Evolutionary conservation across 1,140 invertebrate genomes (phyloP).

Genomic region (Drosophila virilis): DNA sequence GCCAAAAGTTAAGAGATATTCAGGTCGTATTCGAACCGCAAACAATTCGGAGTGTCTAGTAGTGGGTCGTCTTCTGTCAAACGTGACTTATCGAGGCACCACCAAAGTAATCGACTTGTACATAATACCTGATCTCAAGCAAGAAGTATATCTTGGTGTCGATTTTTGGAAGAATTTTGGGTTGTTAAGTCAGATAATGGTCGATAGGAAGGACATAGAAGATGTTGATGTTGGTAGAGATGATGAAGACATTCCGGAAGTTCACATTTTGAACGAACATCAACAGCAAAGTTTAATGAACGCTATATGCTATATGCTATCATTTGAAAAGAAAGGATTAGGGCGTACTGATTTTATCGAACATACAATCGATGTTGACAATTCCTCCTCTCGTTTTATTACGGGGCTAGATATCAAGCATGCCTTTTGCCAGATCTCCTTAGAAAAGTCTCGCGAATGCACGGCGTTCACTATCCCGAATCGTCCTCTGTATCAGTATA

Average conservation of each 20-base stretch:
- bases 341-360: conserved; percentile 15
- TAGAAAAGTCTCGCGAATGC: not conserved
- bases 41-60: conserved; percentile 11
- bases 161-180: no score
- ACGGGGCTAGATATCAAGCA: no score
- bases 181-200: not conserved
- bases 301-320: not conserved
- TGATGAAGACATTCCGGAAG: conserved; percentile 8
- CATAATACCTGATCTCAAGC: not conserved
- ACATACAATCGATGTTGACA: conserved; percentile 19
- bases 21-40: conserved; percentile 17
- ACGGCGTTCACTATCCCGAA: conserved; percentile 37
- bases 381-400: no score
- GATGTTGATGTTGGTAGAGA: not conserved
- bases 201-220: not conserved
- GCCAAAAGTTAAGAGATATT: conserved; percentile 8
- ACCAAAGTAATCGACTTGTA: not conserved
- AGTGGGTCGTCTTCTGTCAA: conserved; percentile 5
- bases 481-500: conserved; percentile 66
- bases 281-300: not conserved
- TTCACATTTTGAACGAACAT: conserved; percentile 6
- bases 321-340: conserved; percentile 4
- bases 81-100: conserved; percentile 6
- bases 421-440: no score
- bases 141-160: no score